A percentile compares a stretch with the other conserved stretches of the same genome.
Evolutionary conservation across 2,888 invertebrate species (phyloP).

Genomic region (Oegoconia quadripuncta): DNA sequence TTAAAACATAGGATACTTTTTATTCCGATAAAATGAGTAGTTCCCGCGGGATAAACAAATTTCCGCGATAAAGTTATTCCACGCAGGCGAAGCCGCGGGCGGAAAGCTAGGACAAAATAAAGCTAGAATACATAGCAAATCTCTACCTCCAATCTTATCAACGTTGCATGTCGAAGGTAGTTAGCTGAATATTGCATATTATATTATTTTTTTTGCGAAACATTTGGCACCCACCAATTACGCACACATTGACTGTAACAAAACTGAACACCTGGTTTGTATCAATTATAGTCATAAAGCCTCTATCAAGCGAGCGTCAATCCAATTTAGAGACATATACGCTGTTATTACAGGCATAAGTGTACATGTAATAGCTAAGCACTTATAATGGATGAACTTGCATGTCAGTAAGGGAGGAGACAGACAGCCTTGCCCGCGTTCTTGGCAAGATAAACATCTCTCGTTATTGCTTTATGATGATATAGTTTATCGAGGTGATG

Average conservation of each 20-base stretch:
- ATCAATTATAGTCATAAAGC: constrained; percentile 3
- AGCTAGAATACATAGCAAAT: no score
- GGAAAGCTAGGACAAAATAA: no score
- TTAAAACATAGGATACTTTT: no score
- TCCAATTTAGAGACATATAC: neutral
- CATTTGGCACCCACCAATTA: no score
- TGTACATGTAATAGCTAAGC: constrained; percentile 1
- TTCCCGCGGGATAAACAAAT: no score
- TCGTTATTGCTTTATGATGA: constrained; percentile 45
- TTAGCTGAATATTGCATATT: no score
- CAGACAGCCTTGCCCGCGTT: constrained; percentile 54
- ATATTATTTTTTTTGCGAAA: no score
- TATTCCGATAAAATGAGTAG: no score
- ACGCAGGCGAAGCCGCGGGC: no score
- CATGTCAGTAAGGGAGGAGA: constrained; percentile 39
- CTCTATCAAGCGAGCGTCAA: neutral
- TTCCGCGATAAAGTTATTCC: no score
- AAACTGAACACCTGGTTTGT: neutral
- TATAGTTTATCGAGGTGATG: constrained; percentile 31
- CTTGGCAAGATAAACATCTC: constrained; percentile 42
- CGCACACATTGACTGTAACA: neutral
- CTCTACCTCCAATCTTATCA: no score
- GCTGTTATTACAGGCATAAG: neutral
- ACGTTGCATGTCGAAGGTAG: no score
- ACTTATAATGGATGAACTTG: constrained; percentile 27